Percentiles rank a stretch among this genome's conserved stretches.
Conservation (phyloP, 2,113 vertebrate species). For the Lepidothrix coronata region DNA sequence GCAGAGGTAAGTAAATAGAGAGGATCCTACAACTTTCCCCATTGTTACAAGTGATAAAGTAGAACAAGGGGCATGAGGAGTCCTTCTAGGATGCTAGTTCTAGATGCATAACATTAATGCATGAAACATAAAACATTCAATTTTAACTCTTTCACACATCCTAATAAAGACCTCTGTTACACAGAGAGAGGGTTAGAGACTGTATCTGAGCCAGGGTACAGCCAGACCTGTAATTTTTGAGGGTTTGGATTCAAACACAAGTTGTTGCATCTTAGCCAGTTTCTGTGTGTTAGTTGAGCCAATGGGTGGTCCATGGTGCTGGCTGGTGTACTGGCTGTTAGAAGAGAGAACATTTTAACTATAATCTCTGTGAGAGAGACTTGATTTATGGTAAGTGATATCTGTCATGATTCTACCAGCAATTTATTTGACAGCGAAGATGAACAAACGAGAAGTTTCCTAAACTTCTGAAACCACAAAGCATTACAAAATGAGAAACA, state of each 20-base stretch:
- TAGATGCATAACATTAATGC: not conserved
- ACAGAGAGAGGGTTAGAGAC: not conserved
- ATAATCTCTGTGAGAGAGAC: not conserved
- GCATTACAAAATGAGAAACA: not conserved
- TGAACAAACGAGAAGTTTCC: not conserved
- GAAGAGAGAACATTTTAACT: not conserved
- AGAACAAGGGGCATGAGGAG: not conserved
- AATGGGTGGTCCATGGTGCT: not conserved
- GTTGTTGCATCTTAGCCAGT: not conserved
- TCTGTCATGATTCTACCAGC: not conserved
- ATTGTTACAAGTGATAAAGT: not conserved
- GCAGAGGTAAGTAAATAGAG: not conserved
- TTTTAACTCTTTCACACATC: not conserved
- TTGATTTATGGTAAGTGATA: not conserved
- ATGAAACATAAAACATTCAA: not conserved
- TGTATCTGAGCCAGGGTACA: not conserved
- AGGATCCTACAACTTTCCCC: not conserved
- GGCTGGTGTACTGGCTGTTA: not conserved
- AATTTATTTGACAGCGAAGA: not conserved
- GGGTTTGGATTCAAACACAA: not conserved
- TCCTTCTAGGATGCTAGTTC: not conserved
- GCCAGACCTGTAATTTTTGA: not conserved
- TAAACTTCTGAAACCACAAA: not conserved
- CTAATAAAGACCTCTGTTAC: not conserved
- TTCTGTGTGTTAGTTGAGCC: not conserved